A percentile compares a stretch with the other conserved stretches of the same genome.
Evolutionary conservation across 2,888 invertebrate genomes (phyloP).

Genomic region (Bellardia pandia): DNA sequence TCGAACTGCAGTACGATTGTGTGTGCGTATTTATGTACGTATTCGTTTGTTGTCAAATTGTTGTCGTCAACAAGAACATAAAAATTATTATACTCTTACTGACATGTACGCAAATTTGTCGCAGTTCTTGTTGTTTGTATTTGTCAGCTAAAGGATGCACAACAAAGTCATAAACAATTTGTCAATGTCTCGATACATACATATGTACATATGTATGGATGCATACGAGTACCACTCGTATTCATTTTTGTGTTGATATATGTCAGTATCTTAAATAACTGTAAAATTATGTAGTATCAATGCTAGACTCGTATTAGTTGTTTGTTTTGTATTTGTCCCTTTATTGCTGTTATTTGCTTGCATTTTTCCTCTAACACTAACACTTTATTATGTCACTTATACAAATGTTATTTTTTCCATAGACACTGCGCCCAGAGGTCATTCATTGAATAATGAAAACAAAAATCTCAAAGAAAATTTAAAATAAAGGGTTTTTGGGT

Average conservation of each 20-base stretch:
- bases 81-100: slow-evolving; percentile 30
- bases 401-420: slow-evolving; percentile 37
- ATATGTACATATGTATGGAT: neutral
- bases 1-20: neutral
- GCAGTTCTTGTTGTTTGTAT: slow-evolving; percentile 4
- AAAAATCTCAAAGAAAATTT: too few species aligned
- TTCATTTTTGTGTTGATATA: neutral
- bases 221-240: neutral
- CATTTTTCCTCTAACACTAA: neutral
- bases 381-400: slow-evolving; percentile 36
- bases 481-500: slow-evolving; percentile 21
- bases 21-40: neutral
- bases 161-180: slow-evolving; percentile 56
- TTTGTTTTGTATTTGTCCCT: neutral
- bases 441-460: neutral
- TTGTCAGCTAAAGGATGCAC: slow-evolving; percentile 40
- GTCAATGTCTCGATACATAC: neutral
- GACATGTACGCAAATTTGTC: slow-evolving; percentile 31
- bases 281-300: slow-evolving; percentile 40
- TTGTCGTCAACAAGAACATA: slow-evolving; percentile 50
- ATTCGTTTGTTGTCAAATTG: slow-evolving; percentile 57
- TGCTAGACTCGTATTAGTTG: neutral
- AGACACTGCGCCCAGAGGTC: neutral
- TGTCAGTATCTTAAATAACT: slow-evolving; percentile 40
- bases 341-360: neutral